Percentiles rank a stretch among this genome's conserved stretches.
Evolutionary conservation across 1,140 invertebrate species (phyloP).

Genomic region (Monomorium pharaonis): DNA sequence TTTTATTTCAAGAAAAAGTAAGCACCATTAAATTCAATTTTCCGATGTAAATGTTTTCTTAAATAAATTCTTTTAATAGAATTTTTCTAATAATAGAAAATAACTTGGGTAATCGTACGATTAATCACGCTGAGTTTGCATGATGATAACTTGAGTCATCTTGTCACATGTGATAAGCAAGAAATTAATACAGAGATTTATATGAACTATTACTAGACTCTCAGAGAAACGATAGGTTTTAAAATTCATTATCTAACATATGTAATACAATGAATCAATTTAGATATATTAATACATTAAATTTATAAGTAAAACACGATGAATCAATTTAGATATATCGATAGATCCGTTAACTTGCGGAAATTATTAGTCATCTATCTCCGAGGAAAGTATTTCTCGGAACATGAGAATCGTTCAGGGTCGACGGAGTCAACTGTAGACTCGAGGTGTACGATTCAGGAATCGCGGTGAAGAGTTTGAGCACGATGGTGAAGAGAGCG

Average conservation of each 20-base stretch:
- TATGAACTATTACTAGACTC: background rate
- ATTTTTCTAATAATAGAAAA: background rate
- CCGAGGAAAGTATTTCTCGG: slow-evolving; percentile 48
- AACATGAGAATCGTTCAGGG: slow-evolving; percentile 48
- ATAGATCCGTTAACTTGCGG: slow-evolving; percentile 8
- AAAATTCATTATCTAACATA: background rate
- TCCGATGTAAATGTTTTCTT: background rate
- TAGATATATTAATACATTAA: background rate
- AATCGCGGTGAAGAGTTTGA: slow-evolving; percentile 24
- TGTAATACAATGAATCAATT: slow-evolving; percentile 39
- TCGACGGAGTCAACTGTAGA: slow-evolving; percentile 55
- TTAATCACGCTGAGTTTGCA: background rate
- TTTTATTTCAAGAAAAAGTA: background rate
- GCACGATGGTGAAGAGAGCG: slow-evolving; percentile 35
- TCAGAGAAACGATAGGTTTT: background rate
- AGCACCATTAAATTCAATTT: background rate
- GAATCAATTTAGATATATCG: slow-evolving; percentile 38
- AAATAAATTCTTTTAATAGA: background rate
- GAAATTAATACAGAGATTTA: background rate
- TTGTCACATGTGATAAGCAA: background rate
- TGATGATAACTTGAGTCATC: background rate
- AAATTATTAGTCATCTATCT: slow-evolving; percentile 44
- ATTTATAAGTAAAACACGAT: background rate
- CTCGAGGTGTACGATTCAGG: slow-evolving; percentile 12
- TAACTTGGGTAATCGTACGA: background rate